phyloP scores from a whole-genome alignment of 2,888 invertebrate genomes.

The Dioctria rufipes region DNA sequence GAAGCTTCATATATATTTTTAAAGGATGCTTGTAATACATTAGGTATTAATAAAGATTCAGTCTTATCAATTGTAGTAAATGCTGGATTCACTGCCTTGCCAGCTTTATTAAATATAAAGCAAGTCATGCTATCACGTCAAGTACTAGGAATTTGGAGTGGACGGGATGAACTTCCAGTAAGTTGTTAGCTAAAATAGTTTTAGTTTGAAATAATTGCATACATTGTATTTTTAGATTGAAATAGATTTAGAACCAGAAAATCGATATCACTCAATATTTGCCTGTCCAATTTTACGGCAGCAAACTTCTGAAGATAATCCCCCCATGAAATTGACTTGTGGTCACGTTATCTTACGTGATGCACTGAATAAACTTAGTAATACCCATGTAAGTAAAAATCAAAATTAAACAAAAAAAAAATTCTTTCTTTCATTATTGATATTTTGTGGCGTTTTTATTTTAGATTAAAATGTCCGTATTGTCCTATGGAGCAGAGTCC shows the following conservation, averaged over 20 bases:
- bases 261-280: slow-evolving; percentile 97
- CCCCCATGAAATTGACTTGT: slow-evolving; percentile 96
- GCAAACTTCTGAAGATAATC: slow-evolving; percentile 95
- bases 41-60: slow-evolving; percentile 91
- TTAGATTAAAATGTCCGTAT: slow-evolving; percentile 97
- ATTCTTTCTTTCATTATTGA: slow-evolving; percentile 1
- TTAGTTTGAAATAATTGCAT: neutral
- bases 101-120: slow-evolving; percentile 94
- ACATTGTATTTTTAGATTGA: slow-evolving; percentile 80
- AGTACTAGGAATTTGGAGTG: slow-evolving; percentile 95
- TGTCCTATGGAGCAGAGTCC: slow-evolving; percentile 98
- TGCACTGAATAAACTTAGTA: slow-evolving; percentile 94
- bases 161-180: slow-evolving; percentile 96
- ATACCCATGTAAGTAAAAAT: slow-evolving; percentile 82
- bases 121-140: slow-evolving; percentile 91
- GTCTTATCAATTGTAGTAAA: slow-evolving; percentile 93
- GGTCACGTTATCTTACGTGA: slow-evolving; percentile 99
- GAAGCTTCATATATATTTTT: slow-evolving; percentile 90
- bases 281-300: slow-evolving; percentile 98
- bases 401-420: neutral
- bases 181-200: slow-evolving; percentile 60
- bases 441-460: slow-evolving; percentile 65
- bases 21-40: slow-evolving; percentile 90
- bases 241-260: slow-evolving; percentile 91
- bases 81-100: slow-evolving; percentile 94